A percentile compares a stretch with the other conserved stretches of the same genome.
phyloP scores from a whole-genome alignment of 2,797 vertebrate species.

The Pachyuromys duprasi region DNA sequence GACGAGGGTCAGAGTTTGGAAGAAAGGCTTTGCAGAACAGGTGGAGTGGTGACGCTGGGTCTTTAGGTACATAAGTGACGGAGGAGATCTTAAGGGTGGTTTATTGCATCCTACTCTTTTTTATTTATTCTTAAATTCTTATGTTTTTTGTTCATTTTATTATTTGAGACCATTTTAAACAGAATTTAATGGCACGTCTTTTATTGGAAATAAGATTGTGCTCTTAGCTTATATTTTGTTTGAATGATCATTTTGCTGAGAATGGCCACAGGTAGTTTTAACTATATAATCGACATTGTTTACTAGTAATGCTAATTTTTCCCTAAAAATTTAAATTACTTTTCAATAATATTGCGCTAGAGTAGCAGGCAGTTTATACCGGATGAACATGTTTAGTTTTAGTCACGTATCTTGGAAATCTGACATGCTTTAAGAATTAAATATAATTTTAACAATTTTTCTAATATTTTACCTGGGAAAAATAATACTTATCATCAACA shows the following conservation, averaged over 20 bases:
- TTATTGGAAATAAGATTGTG: neutral
- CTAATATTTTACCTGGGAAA: conserved; percentile 4
- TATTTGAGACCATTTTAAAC: neutral
- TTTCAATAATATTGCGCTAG: neutral
- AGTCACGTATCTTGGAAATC: neutral
- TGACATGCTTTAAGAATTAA: neutral
- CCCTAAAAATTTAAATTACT: neutral
- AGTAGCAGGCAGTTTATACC: neutral
- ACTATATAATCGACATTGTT: neutral
- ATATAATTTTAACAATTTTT: neutral
- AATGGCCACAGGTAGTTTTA: neutral
- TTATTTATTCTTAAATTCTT: too few relatives aligned
- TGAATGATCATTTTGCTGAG: neutral
- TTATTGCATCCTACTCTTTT: neutral
- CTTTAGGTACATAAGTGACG: neutral
- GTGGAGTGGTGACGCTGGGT: neutral
- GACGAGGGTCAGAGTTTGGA: neutral
- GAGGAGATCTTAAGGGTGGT: neutral
- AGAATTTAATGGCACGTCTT: neutral
- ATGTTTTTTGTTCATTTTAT: too few relatives aligned
- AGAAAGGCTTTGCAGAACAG: neutral
- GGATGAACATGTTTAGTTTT: neutral
- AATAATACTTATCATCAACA: neutral
- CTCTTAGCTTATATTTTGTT: neutral
- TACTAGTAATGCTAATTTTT: neutral